Evolutionary conservation across 2,113 vertebrate genomes (phyloP).

Genomic region (Sarotherodon lohbergeri): DNA sequence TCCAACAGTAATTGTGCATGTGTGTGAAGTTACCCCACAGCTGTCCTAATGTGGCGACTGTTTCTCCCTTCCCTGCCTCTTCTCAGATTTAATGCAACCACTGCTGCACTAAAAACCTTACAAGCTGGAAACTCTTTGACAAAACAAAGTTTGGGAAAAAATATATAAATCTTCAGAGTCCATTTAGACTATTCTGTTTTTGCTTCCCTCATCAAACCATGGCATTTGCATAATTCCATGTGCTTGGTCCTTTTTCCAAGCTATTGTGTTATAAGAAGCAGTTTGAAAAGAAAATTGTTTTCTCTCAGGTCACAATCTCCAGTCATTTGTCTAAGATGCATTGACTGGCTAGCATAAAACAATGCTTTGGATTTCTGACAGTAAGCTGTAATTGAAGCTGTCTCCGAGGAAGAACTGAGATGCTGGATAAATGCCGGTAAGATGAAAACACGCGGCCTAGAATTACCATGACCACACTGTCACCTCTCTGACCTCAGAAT

Average conservation of each 20-base stretch:
- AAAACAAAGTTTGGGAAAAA: slow-evolving; percentile 21
- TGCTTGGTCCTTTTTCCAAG: slow-evolving; percentile 48
- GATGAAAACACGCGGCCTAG: slow-evolving; percentile 38
- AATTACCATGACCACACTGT: slow-evolving; percentile 28
- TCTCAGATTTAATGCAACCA: slow-evolving; percentile 12
- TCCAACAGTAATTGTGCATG: slow-evolving; percentile 31
- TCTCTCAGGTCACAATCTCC: slow-evolving; percentile 47
- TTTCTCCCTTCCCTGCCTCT: neutral
- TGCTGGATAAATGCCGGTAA: slow-evolving; percentile 14
- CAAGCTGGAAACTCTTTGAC: slow-evolving; percentile 31
- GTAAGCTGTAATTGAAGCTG: slow-evolving; percentile 43
- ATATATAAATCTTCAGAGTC: neutral
- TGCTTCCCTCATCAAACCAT: slow-evolving; percentile 45
- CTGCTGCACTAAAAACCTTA: slow-evolving; percentile 21
- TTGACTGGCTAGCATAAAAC: slow-evolving; percentile 43
- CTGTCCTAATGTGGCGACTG: slow-evolving; percentile 16
- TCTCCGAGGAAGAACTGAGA: slow-evolving; percentile 21
- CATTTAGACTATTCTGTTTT: slow-evolving; percentile 30
- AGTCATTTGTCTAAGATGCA: slow-evolving; percentile 56
- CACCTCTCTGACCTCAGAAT: slow-evolving; percentile 23
- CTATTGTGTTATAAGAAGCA: slow-evolving; percentile 57
- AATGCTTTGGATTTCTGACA: slow-evolving; percentile 54
- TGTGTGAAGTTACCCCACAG: slow-evolving; percentile 33
- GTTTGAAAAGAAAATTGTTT: slow-evolving; percentile 44
- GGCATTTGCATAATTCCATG: slow-evolving; percentile 50